Percentiles rank a stretch among this genome's conserved stretches.
Evolutionary conservation across 2,888 invertebrate genomes (phyloP).

Genomic region (Tipula vernalis): DNA sequence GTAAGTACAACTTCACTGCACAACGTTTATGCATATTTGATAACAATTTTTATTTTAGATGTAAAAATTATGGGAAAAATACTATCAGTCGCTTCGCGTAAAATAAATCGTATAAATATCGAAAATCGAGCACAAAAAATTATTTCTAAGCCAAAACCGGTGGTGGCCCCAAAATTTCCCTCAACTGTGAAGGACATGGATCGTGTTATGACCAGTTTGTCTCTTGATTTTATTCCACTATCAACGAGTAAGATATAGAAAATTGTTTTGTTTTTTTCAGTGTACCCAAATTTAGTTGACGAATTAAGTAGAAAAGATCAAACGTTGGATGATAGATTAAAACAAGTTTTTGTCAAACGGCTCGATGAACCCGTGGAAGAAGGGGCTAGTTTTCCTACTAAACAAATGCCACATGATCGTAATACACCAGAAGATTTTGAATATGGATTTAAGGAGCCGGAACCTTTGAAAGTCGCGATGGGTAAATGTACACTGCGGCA

Average conservation of each 20-base stretch:
- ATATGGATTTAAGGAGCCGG: slow-evolving; percentile 59
- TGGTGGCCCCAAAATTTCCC: slow-evolving; percentile 56
- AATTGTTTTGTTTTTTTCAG: slow-evolving; percentile 18
- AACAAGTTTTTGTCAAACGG: slow-evolving; percentile 61
- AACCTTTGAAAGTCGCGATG: slow-evolving; percentile 44
- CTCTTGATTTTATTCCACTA: not conserved
- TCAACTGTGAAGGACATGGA: slow-evolving; percentile 49
- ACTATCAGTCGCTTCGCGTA: slow-evolving; percentile 44
- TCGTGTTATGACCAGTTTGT: slow-evolving; percentile 41
- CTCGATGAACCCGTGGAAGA: slow-evolving; percentile 34
- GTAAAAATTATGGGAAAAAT: slow-evolving; percentile 53
- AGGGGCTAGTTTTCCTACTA: slow-evolving; percentile 24
- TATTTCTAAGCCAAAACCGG: slow-evolving; percentile 48
- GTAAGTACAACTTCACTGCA: too few species aligned
- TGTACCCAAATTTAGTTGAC: slow-evolving; percentile 47
- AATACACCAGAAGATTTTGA: slow-evolving; percentile 41
- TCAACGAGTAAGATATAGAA: too few species aligned
- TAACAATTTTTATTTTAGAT: too few species aligned
- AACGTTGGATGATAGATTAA: slow-evolving; percentile 49
- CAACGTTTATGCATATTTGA: too few species aligned
- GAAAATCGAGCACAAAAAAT: slow-evolving; percentile 63
- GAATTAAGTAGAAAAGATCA: slow-evolving; percentile 49
- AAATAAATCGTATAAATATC: slow-evolving; percentile 55
- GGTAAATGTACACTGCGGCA: slow-evolving; percentile 55
- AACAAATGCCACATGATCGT: slow-evolving; percentile 48